Evolutionary conservation across 2,113 vertebrate species (phyloP), one percentile per base, ranked within the genome.

Genomic region (Ciconia boyciana): DNA sequence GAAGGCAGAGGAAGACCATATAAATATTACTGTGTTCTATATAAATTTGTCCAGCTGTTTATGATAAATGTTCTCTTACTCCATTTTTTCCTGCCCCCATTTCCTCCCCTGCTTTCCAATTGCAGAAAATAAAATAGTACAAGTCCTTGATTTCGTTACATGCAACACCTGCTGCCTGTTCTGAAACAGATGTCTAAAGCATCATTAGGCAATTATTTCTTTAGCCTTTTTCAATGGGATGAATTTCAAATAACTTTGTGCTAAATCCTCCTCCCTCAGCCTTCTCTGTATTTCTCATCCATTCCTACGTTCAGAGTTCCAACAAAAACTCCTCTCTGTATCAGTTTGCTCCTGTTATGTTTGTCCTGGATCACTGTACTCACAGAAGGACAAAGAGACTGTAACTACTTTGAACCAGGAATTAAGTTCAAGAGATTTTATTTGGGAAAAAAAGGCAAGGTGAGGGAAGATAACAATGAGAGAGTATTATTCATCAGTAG

Each of bases 101-200:
- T 95, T 96, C 91, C 83, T 94, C 43, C 34, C 6, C 36, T 79
- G 32, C 54, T 83, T 91, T 87, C 74, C 87, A 94, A 89, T 34
- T 87, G 71, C 57, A 93, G 61, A 94, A 97, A 89, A 94, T 92
- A 85, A 96, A 92, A 65, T 31, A 89, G 80, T 95, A 51, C 61
- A 84, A 96, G 51, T 78, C 41, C 65, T 85, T 79, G 88, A 78
- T 85, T 93, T 96, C 87, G 82, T 94, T 97, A 94, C 81, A 62
- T 62, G 51, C 64, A 93, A 87, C 95, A 96, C 94, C 91, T 95
- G 95, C 91, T 94, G 87, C 74, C 71, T 94, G 78, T 76, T 92
- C 91, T 69, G 61, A 91, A 96, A 93, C 95, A 95, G 96, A 97
- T 95, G 93, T 95, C 91, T 74, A 90, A 65, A 91, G 70, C 66